Conservation (phyloP, 2,113 vertebrate genomes). For the Hyla sarda region DNA sequence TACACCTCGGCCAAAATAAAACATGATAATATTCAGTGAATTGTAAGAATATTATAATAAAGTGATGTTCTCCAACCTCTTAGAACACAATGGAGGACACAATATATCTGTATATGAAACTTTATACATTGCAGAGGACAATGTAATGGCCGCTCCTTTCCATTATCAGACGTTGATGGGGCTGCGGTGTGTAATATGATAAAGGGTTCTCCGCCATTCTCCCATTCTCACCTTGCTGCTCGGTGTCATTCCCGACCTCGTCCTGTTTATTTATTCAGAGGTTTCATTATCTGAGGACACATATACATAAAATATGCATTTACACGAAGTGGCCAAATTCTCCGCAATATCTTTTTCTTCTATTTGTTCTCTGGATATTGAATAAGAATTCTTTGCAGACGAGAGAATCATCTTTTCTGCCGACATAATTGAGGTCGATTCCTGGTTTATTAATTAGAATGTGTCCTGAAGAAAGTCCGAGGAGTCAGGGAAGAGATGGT, state of each 20-base stretch:
- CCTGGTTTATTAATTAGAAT: neutral
- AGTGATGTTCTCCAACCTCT: neutral
- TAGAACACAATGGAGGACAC: neutral
- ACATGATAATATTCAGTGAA: no score
- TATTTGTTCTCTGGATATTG: neutral
- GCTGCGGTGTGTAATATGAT: neutral
- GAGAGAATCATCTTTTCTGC: neutral
- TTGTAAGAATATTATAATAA: neutral
- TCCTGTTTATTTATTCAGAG: neutral
- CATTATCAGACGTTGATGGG: neutral
- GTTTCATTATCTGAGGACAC: neutral
- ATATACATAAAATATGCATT: slow-evolving; percentile 9
- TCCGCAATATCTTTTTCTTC: neutral
- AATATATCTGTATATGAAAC: neutral
- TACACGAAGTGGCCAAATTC: neutral
- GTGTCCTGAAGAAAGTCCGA: neutral
- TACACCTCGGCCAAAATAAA: no score
- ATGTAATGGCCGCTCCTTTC: neutral
- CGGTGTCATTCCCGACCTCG: neutral
- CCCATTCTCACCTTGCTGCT: neutral
- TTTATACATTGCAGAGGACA: neutral
- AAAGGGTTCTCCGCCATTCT: neutral
- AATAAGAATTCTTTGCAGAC: neutral
- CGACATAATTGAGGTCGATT: neutral
- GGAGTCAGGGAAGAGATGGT: neutral